These are phyloP conservation scores for Indri indri DNA, from an alignment of 2,113 vertebrate genomes.

Conservation along the genomic window DNA sequence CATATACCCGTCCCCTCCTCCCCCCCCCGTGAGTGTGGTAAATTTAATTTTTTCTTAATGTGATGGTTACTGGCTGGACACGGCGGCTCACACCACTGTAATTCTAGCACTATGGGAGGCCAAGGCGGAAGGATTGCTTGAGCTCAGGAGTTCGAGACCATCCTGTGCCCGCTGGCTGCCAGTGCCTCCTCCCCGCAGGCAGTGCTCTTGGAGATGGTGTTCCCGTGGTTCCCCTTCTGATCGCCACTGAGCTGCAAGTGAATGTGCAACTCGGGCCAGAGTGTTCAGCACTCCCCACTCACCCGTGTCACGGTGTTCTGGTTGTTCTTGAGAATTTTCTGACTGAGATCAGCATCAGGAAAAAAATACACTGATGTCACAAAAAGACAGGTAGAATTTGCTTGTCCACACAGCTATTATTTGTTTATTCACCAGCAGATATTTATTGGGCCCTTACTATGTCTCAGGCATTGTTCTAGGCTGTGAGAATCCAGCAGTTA, in stretches of 20 bases:
- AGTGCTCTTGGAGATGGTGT: not conserved
- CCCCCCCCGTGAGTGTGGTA: not conserved
- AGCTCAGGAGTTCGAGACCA: too few relatives aligned
- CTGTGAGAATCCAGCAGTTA: not conserved
- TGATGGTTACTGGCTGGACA: not conserved
- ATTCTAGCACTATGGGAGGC: too few relatives aligned
- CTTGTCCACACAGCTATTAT: not conserved
- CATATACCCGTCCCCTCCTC: too few relatives aligned
- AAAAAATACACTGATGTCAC: not conserved
- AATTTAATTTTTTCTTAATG: not conserved
- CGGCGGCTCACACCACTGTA: too few relatives aligned
- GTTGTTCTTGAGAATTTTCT: not conserved
- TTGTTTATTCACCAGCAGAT: not conserved
- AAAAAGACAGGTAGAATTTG: not conserved
- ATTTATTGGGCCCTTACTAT: not conserved
- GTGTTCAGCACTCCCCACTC: not conserved
- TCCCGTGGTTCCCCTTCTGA: not conserved
- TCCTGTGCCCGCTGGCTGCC: not conserved
- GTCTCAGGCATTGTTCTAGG: not conserved
- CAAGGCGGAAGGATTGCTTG: too few relatives aligned
- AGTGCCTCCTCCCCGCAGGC: not conserved
- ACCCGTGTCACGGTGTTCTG: not conserved
- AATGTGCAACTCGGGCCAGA: slow-evolving; percentile 17
- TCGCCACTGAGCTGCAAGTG: not conserved
- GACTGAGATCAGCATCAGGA: not conserved